phyloP scores from a whole-genome alignment of 2,888 invertebrate species.

The Nebria brevicollis region DNA sequence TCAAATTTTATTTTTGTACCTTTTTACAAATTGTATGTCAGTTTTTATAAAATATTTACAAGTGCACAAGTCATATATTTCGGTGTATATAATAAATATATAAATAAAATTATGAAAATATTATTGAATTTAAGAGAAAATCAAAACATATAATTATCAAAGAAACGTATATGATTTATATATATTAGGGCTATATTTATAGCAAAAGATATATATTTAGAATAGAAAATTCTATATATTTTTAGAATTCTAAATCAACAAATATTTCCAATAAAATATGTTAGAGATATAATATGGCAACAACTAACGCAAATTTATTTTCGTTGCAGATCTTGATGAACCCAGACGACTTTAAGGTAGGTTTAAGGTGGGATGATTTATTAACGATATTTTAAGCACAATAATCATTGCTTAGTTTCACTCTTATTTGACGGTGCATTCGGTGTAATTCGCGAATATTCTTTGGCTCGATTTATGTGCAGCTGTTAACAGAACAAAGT shows the following conservation, averaged over 20 bases:
- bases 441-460: not conserved
- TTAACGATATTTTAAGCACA: not conserved
- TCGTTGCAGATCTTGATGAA: not conserved
- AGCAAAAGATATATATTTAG: not conserved
- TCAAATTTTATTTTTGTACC: too few species aligned
- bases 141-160: not conserved
- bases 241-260: too few species aligned
- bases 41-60: too few species aligned
- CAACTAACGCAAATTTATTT: not conserved
- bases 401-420: constrained; percentile 1
- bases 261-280: too few species aligned
- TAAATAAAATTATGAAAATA: not conserved
- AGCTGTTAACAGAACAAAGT: constrained; percentile 38
- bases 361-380: not conserved
- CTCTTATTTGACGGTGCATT: constrained; percentile 22
- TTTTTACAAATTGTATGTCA: too few species aligned
- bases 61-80: too few species aligned
- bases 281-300: too few species aligned
- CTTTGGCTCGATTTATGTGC: constrained; percentile 28
- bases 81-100: not conserved
- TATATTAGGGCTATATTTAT: not conserved
- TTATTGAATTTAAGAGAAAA: not conserved
- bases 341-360: not conserved
- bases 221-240: too few species aligned
- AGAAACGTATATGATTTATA: not conserved